Percentiles rank a stretch among this genome's conserved stretches.
phyloP scores from a whole-genome alignment of 2,888 invertebrate genomes.

The Villa cingulata region DNA sequence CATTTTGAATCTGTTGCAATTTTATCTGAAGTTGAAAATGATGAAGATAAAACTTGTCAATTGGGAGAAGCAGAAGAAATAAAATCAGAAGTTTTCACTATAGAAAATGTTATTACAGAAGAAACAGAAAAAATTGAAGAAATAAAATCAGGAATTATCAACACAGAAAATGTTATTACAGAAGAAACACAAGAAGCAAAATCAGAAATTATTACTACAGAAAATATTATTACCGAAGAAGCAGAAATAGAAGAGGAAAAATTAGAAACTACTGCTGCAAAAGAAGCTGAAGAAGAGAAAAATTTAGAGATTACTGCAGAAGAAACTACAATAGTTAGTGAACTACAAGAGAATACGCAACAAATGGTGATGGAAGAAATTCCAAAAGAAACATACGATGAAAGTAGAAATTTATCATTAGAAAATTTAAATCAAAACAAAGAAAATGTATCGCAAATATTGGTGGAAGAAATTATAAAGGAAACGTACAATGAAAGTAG shows the following conservation, averaged over 20 bases:
- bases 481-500: not conserved
- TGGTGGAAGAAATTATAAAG: not conserved
- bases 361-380: not conserved
- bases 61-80: not conserved
- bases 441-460: not conserved
- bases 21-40: not conserved
- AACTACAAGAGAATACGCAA: not conserved
- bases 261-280: not conserved
- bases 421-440: not conserved
- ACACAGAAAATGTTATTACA: not conserved
- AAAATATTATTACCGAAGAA: not conserved
- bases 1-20: not conserved
- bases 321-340: not conserved
- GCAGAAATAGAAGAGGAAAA: not conserved
- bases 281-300: not conserved
- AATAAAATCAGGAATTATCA: not conserved
- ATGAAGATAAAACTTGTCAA: not conserved
- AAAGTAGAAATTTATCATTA: not conserved
- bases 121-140: conserved; percentile 10
- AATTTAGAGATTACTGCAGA: not conserved
- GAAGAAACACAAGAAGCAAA: not conserved
- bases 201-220: not conserved
- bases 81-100: conserved; percentile 1
- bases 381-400: not conserved
- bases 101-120: not conserved